Evolutionary conservation across 2,888 invertebrate species (phyloP).

Genomic region (Phortica magna): DNA sequence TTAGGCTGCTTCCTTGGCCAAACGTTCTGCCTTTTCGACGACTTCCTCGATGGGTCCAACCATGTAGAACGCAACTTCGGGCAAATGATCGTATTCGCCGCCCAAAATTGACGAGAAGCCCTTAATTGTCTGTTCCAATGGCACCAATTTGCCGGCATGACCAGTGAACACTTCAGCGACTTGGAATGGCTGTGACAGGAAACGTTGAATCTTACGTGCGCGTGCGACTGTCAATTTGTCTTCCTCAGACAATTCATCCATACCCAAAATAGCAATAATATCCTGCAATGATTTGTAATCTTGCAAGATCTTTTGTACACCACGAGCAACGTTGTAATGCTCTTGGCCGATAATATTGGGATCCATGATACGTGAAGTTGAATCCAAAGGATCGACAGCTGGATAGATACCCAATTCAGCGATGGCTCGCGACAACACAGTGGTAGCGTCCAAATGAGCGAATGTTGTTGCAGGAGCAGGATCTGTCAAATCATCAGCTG

Average conservation of each 20-base stretch:
- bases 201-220: conserved; percentile 95
- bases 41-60: conserved; percentile 96
- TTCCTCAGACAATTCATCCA: conserved; percentile 96
- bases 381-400: conserved; percentile 96
- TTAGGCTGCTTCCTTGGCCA: conserved; percentile 71
- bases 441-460: conserved; percentile 97
- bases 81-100: conserved; percentile 93
- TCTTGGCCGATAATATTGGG: conserved; percentile 92
- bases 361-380: conserved; percentile 96
- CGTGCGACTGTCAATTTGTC: conserved; percentile 96
- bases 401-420: conserved; percentile 96
- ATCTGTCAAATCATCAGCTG: conserved; percentile 97
- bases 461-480: conserved; percentile 97
- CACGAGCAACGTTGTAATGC: conserved; percentile 93
- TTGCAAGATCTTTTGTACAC: conserved; percentile 94
- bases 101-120: conserved; percentile 91
- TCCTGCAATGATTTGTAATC: conserved; percentile 88
- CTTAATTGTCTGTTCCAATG: conserved; percentile 90
- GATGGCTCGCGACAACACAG: conserved; percentile 94
- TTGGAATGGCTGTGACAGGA: conserved; percentile 95
- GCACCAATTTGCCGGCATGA: conserved; percentile 92
- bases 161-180: conserved; percentile 97
- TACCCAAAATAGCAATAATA: conserved; percentile 96
- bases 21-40: conserved; percentile 86
- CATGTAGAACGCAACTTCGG: conserved; percentile 98